Evolutionary conservation across 1,140 invertebrate genomes (phyloP).

Genomic region (Olivierus martensii): DNA sequence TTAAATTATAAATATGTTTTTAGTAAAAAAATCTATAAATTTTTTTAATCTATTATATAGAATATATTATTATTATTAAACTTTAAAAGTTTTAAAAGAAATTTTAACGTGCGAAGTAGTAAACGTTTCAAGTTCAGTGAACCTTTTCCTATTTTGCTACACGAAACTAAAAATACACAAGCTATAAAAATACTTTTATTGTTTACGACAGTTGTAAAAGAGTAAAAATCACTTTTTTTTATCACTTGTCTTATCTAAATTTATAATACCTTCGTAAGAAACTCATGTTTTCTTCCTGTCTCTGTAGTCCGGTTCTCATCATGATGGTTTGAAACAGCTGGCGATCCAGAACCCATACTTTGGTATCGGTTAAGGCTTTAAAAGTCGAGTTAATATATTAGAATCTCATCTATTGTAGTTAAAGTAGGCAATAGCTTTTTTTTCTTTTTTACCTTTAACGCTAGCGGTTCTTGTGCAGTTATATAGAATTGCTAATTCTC

Average conservation of each 20-base stretch:
- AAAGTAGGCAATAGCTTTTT: not conserved
- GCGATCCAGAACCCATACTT: conserved; percentile 94
- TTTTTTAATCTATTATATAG: too few relatives aligned
- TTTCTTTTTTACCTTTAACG: conserved; percentile 57
- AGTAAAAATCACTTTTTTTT: too few relatives aligned
- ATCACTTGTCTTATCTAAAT: not conserved
- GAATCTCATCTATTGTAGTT: conserved; percentile 7
- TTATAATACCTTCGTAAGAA: conserved; percentile 82
- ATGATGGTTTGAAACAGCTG: conserved; percentile 99
- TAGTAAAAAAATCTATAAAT: too few relatives aligned
- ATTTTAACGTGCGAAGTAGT: too few relatives aligned
- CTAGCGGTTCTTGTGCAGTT: conserved; percentile 97
- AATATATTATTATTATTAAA: too few relatives aligned
- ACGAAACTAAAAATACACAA: too few relatives aligned
- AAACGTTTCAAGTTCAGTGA: too few relatives aligned
- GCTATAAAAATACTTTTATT: too few relatives aligned
- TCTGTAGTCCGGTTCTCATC: conserved; percentile 93
- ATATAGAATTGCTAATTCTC: conserved; percentile 96
- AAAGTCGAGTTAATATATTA: conserved; percentile 20
- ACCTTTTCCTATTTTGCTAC: too few relatives aligned
- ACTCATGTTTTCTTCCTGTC: conserved; percentile 92
- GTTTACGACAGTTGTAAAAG: too few relatives aligned
- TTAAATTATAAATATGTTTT: too few relatives aligned
- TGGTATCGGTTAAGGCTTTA: conserved; percentile 75
- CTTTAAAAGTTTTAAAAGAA: too few relatives aligned